A percentile compares a stretch with the other conserved stretches of the same genome.
phyloP scores from a whole-genome alignment of 2,888 invertebrate genomes.

The Julus scandinavius region DNA sequence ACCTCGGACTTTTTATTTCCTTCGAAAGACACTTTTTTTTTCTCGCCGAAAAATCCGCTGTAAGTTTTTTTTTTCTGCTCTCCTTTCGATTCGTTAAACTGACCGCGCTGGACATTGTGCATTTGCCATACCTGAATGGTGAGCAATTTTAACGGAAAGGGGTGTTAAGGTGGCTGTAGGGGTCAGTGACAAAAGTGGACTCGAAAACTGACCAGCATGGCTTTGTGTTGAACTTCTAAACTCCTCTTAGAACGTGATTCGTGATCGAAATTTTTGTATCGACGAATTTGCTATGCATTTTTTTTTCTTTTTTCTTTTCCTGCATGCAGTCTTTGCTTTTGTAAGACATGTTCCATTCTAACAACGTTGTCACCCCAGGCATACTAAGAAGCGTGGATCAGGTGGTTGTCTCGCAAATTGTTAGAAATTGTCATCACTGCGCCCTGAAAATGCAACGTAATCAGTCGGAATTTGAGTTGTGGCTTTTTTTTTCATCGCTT shows the following conservation, averaged over 20 bases:
- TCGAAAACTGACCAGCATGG: not conserved
- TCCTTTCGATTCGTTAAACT: constrained; percentile 28
- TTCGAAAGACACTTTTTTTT: not conserved
- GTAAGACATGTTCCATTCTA: not conserved
- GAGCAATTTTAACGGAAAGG: not conserved
- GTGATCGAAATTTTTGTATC: constrained; percentile 27
- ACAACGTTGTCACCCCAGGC: not conserved
- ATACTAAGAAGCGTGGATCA: constrained; percentile 2
- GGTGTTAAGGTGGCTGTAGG: not conserved
- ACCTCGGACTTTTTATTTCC: not conserved
- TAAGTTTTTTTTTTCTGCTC: not conserved
- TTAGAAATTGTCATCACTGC: not conserved
- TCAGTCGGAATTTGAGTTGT: not conserved
- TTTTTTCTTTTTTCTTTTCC: not conserved
- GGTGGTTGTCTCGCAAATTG: constrained; percentile 24
- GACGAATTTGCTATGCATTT: not conserved
- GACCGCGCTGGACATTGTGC: not conserved
- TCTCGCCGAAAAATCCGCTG: not conserved
- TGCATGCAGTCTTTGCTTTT: not conserved
- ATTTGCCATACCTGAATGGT: not conserved
- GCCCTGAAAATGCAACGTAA: not conserved
- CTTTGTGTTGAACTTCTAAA: constrained; percentile 4
- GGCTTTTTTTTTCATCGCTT: not conserved
- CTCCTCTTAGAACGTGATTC: constrained; percentile 11
- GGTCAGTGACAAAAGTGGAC: not conserved